phyloP scores from a whole-genome alignment of 2,113 vertebrate genomes.

The Syngnathoides biaculeatus region DNA sequence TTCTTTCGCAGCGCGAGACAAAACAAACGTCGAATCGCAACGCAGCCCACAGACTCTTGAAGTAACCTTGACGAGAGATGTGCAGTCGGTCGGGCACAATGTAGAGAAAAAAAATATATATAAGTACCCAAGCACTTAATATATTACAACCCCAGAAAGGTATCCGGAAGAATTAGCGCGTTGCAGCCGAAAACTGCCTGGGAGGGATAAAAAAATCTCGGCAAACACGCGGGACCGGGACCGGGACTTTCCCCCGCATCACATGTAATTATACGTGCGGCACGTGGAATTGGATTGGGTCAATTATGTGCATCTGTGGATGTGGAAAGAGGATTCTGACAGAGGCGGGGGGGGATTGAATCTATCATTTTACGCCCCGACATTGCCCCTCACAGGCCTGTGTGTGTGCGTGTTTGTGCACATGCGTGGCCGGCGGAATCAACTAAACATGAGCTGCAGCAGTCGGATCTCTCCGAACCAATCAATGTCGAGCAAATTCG shows the following conservation, averaged over 20 bases:
- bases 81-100: too few relatives aligned
- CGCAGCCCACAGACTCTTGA: background rate
- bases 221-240: background rate
- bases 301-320: conserved; percentile 11
- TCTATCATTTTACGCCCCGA: conserved; percentile 39
- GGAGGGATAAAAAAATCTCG: background rate
- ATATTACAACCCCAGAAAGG: background rate
- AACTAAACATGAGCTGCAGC: conserved; percentile 41
- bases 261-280: too few relatives aligned
- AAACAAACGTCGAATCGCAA: background rate
- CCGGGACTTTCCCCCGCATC: background rate
- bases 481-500: conserved; percentile 26
- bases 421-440: conserved; percentile 23
- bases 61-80: background rate
- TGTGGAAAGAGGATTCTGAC: conserved; percentile 26
- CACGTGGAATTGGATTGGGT: background rate
- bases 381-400: conserved; percentile 41
- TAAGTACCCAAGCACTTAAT: background rate
- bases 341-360: conserved; percentile 26
- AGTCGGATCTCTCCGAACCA: conserved; percentile 18
- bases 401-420: background rate
- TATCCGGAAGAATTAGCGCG: background rate
- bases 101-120: background rate
- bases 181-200: too few relatives aligned
- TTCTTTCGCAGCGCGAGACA: conserved; percentile 7